Base-by-base conservation (phyloP, 2,797 vertebrate genomes). In the Clarias pachynema region DNA sequence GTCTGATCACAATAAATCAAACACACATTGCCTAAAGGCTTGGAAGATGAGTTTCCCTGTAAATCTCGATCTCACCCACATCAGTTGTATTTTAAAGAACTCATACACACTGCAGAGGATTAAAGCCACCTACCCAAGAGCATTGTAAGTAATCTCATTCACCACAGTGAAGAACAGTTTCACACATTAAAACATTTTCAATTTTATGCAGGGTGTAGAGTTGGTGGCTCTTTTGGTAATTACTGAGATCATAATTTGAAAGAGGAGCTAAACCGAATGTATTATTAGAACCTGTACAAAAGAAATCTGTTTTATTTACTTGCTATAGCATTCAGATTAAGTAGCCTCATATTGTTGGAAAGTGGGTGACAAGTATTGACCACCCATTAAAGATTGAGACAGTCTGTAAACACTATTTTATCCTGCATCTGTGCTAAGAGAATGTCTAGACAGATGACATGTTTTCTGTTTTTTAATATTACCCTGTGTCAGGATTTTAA, bases 141-240 rank as follows among this genome's bases (percentile, higher is more conserved):
- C 75, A n/a, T 62, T 37, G 75, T 40, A 60, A 59, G 22, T 40
- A 79, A 79, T 62, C 75, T 62, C 57, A 79, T 79, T 62, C 22
- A 79, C 22, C 59, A 79, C 34, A n/a, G 4, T 62, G 22, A 79
- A 78, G 60, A n/a, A 5, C 60, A 65, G 16, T 79, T 62, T 75
- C 14, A 14, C 53, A 75, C 16, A 57, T 22, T 29, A 31, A 29
- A 57, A 57, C 16, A 75, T 75, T 77, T 29, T 56, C 2, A 73
- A 49, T 57, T 75, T 59, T 34, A 59, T 62, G 57, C 37, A 7
- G 53, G 26, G n/a, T 56, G 16, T 18, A 31, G 29, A 77, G 18
- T 78, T 24, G 74, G 18, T n/a, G 57, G 22, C 56, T 62, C 57
- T 62, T 62, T 62, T 60, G n/a, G 14, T 62, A 79, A 79, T 79